A percentile compares a stretch with the other conserved stretches of the same genome.
Evolutionary conservation across 2,888 invertebrate species (phyloP).

Genomic region (Conchocele bisecta): DNA sequence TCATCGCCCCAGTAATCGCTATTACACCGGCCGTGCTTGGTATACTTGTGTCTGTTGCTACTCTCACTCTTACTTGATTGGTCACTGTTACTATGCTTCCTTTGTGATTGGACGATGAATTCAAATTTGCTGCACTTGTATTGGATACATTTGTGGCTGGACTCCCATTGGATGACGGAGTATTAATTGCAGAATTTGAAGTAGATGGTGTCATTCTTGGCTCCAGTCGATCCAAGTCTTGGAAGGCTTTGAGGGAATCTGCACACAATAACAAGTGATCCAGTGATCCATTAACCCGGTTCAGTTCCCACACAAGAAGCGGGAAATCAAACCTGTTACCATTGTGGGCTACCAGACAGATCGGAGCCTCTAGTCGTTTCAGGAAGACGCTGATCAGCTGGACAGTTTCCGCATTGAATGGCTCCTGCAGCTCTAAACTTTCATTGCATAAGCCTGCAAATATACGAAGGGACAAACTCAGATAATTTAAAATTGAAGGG

Average conservation of each 20-base stretch:
- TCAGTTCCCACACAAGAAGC: slow-evolving; percentile 87
- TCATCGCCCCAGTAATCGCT: no score
- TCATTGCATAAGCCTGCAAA: slow-evolving; percentile 86
- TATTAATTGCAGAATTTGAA: no score
- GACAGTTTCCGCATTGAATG: slow-evolving; percentile 86
- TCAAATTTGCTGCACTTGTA: no score
- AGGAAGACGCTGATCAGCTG: slow-evolving; percentile 87
- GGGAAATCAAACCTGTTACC: slow-evolving; percentile 91
- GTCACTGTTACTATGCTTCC: no score
- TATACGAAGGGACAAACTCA: slow-evolving; percentile 4
- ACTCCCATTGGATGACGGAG: no score
- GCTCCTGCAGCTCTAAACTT: slow-evolving; percentile 86
- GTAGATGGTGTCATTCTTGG: no score
- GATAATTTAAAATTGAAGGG: no score
- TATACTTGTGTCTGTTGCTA: no score
- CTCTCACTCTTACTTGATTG: no score
- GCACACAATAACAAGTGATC: slow-evolving; percentile 87
- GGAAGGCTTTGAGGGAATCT: slow-evolving; percentile 87
- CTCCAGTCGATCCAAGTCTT: slow-evolving; percentile 70
- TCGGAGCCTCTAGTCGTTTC: slow-evolving; percentile 86
- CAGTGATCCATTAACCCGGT: slow-evolving; percentile 84
- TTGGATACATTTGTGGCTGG: no score
- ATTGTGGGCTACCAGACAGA: slow-evolving; percentile 92
- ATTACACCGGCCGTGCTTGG: no score
- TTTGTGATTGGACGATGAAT: no score